Conservation (phyloP, 2,797 vertebrate genomes). For the Peromyscus nudipes region DNA sequence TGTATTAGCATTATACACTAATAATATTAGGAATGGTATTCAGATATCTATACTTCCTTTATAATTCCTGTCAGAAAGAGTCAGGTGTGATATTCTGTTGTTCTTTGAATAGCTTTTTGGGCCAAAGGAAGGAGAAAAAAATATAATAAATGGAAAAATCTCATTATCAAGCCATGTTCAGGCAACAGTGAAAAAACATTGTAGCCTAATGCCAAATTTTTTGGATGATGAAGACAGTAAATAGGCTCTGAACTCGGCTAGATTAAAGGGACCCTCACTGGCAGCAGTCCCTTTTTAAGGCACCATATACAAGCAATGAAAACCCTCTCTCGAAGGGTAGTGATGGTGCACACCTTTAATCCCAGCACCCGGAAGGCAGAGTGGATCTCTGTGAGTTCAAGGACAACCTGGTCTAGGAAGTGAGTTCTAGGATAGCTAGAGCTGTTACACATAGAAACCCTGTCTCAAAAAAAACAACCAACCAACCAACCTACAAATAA, state of each 20-base stretch:
- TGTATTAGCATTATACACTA: neutral
- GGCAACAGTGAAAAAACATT: neutral
- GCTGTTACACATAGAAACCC: neutral
- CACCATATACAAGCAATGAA: neutral
- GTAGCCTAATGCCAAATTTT: neutral
- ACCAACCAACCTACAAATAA: neutral
- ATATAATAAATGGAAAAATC: constrained; percentile 19
- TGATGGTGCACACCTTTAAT: neutral
- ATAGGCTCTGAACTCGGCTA: neutral
- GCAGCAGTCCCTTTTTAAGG: neutral
- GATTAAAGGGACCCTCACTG: neutral
- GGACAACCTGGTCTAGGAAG: neutral
- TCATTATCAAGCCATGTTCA: neutral
- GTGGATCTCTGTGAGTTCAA: neutral
- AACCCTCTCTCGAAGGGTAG: neutral
- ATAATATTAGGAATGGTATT: neutral
- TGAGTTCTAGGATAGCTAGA: neutral
- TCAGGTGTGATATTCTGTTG: neutral
- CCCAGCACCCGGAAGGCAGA: neutral
- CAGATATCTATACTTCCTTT: neutral
- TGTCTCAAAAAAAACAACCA: neutral
- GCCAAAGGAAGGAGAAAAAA: neutral
- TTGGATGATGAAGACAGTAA: neutral
- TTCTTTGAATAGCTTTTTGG: neutral
- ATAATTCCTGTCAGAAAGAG: neutral